Evolutionary conservation across 2,888 invertebrate genomes (phyloP).

Genomic region (Apeira syringaria): DNA sequence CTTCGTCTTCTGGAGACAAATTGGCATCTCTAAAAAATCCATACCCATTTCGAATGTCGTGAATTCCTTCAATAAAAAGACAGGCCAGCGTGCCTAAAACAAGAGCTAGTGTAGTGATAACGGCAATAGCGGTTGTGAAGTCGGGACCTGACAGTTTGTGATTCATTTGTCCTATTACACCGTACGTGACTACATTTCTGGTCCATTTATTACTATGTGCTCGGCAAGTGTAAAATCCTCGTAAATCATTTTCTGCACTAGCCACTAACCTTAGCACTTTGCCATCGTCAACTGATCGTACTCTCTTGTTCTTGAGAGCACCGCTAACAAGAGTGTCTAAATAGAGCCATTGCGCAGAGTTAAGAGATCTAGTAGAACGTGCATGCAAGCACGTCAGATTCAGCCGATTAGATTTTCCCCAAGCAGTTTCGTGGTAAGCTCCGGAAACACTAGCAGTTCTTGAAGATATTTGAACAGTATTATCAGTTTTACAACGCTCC

Average conservation of each 20-base stretch:
- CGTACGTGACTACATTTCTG: conserved; percentile 68
- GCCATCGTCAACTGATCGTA: conserved; percentile 59
- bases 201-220: conserved; percentile 54
- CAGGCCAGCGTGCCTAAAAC: conserved; percentile 59
- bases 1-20: conserved; percentile 62
- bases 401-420: conserved; percentile 63
- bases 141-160: conserved; percentile 56
- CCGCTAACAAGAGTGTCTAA: conserved; percentile 54
- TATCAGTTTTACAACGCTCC: conserved; percentile 57
- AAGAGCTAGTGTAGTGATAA: conserved; percentile 57
- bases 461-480: conserved; percentile 61
- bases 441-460: conserved; percentile 71
- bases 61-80: conserved; percentile 62
- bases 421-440: conserved; percentile 65
- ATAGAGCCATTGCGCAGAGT: conserved; percentile 60
- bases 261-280: conserved; percentile 59
- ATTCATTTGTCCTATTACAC: conserved; percentile 61
- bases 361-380: conserved; percentile 43
- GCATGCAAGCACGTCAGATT: conserved; percentile 70
- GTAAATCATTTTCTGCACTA: conserved; percentile 53
- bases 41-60: conserved; percentile 65
- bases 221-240: conserved; percentile 73
- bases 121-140: conserved; percentile 55
- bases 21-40: conserved; percentile 72
- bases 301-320: conserved; percentile 40